phyloP scores from a whole-genome alignment of 2,888 invertebrate genomes.

The Eilema griseolum region DNA sequence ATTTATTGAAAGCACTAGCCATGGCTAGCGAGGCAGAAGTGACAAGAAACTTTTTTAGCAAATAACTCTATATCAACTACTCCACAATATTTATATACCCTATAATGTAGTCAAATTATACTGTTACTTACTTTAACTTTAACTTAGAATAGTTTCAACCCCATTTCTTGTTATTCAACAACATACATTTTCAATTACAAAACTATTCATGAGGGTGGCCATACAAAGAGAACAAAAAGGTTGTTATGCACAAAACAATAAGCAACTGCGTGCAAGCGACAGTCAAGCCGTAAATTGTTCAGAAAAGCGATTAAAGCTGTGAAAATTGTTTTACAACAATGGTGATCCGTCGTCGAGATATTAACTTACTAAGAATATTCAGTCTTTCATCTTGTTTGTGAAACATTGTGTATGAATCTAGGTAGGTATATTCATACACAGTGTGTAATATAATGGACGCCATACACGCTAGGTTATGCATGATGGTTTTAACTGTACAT shows the following conservation, averaged over 20 bases:
- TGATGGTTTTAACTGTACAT: no score
- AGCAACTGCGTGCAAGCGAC: constrained; percentile 64
- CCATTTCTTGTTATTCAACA: background rate
- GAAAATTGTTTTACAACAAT: constrained; percentile 73
- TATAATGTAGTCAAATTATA: no score
- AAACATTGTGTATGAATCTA: no score
- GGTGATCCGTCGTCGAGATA: constrained; percentile 57
- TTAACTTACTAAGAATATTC: constrained; percentile 54
- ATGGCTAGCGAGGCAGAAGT: background rate
- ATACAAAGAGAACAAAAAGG: constrained; percentile 54
- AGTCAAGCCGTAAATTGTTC: constrained; percentile 67
- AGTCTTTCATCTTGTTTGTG: no score
- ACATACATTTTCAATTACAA: constrained; percentile 21
- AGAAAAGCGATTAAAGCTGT: constrained; percentile 69
- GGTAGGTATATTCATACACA: no score
- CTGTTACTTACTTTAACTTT: background rate
- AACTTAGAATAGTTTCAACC: background rate
- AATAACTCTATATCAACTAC: background rate
- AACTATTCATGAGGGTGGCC: constrained; percentile 51
- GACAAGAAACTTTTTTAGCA: background rate
- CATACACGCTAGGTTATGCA: no score
- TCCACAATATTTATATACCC: no score
- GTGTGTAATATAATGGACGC: no score
- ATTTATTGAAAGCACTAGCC: background rate
- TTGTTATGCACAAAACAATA: constrained; percentile 60